Percentiles rank a stretch among this genome's conserved stretches.
Conservation (phyloP, 2,113 vertebrate genomes). For the Bungarus multicinctus region DNA sequence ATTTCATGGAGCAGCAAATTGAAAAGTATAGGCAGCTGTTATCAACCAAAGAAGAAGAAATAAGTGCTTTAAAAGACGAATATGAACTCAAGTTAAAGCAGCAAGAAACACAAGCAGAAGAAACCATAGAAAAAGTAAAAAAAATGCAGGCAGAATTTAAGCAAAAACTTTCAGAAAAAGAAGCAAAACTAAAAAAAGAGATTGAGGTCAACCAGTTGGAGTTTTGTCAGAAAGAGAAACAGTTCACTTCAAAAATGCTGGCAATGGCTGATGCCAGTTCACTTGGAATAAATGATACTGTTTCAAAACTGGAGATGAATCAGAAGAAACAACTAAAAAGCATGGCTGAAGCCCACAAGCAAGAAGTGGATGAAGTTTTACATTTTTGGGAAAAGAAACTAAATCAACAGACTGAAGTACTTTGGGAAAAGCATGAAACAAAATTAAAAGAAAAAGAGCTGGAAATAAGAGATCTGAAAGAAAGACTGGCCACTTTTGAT, state of each 20-base stretch:
- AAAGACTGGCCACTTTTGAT: conserved; percentile 65
- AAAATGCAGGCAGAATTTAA: conserved; percentile 86
- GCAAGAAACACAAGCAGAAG: conserved; percentile 86
- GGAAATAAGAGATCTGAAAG: conserved; percentile 75
- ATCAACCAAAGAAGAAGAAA: conserved; percentile 70
- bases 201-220: conserved; percentile 83
- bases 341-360: conserved; percentile 69
- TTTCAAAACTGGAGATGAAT: conserved; percentile 83
- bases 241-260: conserved; percentile 83
- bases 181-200: conserved; percentile 83
- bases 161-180: conserved; percentile 85
- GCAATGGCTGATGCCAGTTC: conserved; percentile 87
- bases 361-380: conserved; percentile 69
- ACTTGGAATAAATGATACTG: conserved; percentile 75
- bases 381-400: conserved; percentile 77
- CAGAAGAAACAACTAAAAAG: conserved; percentile 84
- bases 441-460: conserved; percentile 80
- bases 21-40: conserved; percentile 78
- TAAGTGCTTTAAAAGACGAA: conserved; percentile 71
- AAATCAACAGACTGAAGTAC: conserved; percentile 77
- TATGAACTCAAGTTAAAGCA: conserved; percentile 82
- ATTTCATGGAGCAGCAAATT: conserved; percentile 70
- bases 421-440: conserved; percentile 74
- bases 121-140: conserved; percentile 83
- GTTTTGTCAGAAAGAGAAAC: conserved; percentile 83